phyloP scores from a whole-genome alignment of 2,113 vertebrate species.

The Scopus umbretta region DNA sequence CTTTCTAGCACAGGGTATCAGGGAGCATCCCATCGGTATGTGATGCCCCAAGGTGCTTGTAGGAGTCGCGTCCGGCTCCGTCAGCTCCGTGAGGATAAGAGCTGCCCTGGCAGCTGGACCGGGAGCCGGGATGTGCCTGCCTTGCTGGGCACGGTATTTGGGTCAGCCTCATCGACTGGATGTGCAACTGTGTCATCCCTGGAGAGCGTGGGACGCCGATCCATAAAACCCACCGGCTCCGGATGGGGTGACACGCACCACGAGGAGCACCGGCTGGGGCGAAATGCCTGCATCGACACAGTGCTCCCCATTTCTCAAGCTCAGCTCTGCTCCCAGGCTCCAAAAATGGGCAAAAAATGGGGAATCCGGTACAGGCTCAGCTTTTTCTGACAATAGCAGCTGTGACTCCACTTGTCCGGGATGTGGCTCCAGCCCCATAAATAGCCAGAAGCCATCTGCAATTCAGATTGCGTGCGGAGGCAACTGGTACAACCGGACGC shows the following conservation, averaged over 20 bases:
- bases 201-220: not conserved
- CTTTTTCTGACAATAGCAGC: not conserved
- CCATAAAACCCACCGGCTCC: not conserved
- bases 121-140: not conserved
- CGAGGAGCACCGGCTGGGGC: rapidly evolving
- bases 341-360: not conserved
- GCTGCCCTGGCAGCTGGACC: not conserved
- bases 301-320: rapidly evolving
- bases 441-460: constrained; percentile 5
- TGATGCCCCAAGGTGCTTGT: not conserved
- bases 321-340: not conserved
- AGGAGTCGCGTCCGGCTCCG: not conserved
- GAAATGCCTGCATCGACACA: rapidly evolving
- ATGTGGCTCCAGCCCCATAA: not conserved
- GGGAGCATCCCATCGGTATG: rapidly evolving
- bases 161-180: constrained; percentile 17
- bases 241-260: rapidly evolving
- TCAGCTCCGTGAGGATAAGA: not conserved
- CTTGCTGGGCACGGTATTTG: not conserved
- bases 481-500: not conserved
- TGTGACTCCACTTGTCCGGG: not conserved
- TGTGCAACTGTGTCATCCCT: constrained; percentile 26
- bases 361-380: not conserved
- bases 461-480: not conserved
- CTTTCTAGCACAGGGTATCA: too few relatives aligned